Conservation (phyloP, 2,797 vertebrate genomes). For the Adrianichthys oophorus region DNA sequence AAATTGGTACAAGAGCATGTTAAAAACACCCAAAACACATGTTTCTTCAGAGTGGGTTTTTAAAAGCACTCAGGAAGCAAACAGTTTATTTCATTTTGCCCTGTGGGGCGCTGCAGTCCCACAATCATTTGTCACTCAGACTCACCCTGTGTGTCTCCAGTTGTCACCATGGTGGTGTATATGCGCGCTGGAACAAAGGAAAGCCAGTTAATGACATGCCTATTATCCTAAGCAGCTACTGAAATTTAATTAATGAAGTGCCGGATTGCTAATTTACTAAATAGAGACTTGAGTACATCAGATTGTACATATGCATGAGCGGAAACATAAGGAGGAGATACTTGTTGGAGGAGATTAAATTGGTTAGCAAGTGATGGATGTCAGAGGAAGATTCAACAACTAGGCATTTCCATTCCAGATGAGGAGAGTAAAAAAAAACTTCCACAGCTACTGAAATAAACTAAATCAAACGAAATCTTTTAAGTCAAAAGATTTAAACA, state of each 20-base stretch:
- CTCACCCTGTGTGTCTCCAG: constrained; percentile 88
- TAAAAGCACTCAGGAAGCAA: constrained; percentile 3
- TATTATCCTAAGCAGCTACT: constrained; percentile 33
- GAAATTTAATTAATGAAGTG: constrained; percentile 47
- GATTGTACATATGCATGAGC: constrained; percentile 31
- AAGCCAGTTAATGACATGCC: constrained; percentile 42
- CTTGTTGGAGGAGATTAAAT: constrained; percentile 17
- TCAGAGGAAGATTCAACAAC: too few species aligned
- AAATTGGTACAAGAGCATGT: too few species aligned
- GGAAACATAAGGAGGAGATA: constrained; percentile 8
- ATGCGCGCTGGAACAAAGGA: constrained; percentile 85
- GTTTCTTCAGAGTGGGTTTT: too few species aligned
- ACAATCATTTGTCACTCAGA: constrained; percentile 15
- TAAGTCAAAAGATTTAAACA: background rate
- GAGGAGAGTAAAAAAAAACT: too few species aligned
- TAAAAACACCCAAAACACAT: too few species aligned
- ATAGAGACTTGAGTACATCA: constrained; percentile 23
- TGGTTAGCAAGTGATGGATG: background rate
- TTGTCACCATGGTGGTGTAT: constrained; percentile 89
- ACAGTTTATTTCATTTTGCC: constrained; percentile 3
- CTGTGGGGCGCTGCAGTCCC: background rate
- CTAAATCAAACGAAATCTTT: too few species aligned
- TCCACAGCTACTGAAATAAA: too few species aligned
- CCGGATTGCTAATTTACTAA: constrained; percentile 34
- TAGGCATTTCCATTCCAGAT: too few species aligned